A percentile compares a stretch with the other conserved stretches of the same genome.
Evolutionary conservation across 2,888 invertebrate genomes (phyloP).

Genomic region (Rhagonycha lutea): DNA sequence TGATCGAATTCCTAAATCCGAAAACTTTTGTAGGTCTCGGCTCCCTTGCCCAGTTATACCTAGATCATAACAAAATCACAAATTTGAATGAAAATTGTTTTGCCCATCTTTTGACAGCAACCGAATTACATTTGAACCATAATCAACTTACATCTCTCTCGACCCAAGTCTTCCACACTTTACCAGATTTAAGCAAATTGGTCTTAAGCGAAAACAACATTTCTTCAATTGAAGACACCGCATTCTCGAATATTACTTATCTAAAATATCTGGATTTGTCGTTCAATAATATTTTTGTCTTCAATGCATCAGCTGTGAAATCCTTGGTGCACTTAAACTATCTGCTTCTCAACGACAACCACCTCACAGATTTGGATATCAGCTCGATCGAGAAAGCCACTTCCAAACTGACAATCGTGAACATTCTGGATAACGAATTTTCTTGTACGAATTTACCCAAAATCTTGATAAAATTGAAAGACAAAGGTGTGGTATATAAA

Average conservation of each 20-base stretch:
- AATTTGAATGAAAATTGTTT: neutral
- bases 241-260: neutral
- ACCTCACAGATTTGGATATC: neutral
- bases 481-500: neutral
- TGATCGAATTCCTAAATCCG: neutral
- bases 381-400: neutral
- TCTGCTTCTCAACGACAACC: neutral
- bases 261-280: neutral
- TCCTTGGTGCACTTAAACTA: neutral
- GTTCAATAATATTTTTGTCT: neutral
- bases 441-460: neutral
- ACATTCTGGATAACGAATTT: neutral
- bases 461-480: neutral
- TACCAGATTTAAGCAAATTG: neutral
- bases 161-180: neutral
- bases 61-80: neutral
- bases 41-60: neutral
- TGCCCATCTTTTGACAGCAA: neutral
- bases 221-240: neutral
- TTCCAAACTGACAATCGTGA: neutral
- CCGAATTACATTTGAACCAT: neutral
- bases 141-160: neutral
- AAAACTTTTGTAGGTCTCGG: neutral
- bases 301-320: neutral
- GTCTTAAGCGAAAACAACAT: neutral